Conservation (phyloP, 2,888 invertebrate genomes). For the Mythimna loreyi region DNA sequence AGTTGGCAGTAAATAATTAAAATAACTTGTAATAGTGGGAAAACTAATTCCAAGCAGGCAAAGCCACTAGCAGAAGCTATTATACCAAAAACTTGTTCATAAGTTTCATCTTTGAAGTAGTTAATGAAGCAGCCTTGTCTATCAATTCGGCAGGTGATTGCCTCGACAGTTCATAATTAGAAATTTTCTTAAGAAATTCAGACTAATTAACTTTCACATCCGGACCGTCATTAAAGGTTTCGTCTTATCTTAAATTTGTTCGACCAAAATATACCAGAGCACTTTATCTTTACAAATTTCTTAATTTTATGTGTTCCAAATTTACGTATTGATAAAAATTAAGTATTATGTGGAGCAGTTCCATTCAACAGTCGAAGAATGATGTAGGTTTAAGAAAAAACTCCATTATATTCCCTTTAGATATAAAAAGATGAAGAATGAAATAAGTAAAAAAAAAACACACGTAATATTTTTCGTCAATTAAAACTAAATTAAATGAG, state of each 20-base stretch:
- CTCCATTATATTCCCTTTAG: too few species aligned
- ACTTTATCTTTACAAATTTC: neutral
- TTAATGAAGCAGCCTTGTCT: constrained; percentile 47
- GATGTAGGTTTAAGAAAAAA: too few species aligned
- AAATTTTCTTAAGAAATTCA: constrained; percentile 51
- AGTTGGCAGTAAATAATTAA: too few species aligned
- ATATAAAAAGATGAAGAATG: too few species aligned
- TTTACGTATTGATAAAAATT: neutral
- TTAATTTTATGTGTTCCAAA: constrained; percentile 8
- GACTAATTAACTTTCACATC: constrained; percentile 53
- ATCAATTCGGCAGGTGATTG: constrained; percentile 50
- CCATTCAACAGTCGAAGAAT: too few species aligned
- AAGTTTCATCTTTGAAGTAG: constrained; percentile 21
- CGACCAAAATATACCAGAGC: constrained; percentile 20
- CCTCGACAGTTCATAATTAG: constrained; percentile 50
- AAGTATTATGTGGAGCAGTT: neutral
- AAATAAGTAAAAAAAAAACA: too few species aligned
- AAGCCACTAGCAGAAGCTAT: too few species aligned
- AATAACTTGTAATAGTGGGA: too few species aligned
- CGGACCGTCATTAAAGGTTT: constrained; percentile 49
- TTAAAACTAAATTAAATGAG: too few species aligned
- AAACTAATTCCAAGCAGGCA: too few species aligned
- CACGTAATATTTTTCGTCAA: too few species aligned
- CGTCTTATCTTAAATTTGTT: constrained; percentile 34
- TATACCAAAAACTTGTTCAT: constrained; percentile 6